phyloP scores from a whole-genome alignment of 2,113 vertebrate species.

The Microcebus lehilahytsara region DNA sequence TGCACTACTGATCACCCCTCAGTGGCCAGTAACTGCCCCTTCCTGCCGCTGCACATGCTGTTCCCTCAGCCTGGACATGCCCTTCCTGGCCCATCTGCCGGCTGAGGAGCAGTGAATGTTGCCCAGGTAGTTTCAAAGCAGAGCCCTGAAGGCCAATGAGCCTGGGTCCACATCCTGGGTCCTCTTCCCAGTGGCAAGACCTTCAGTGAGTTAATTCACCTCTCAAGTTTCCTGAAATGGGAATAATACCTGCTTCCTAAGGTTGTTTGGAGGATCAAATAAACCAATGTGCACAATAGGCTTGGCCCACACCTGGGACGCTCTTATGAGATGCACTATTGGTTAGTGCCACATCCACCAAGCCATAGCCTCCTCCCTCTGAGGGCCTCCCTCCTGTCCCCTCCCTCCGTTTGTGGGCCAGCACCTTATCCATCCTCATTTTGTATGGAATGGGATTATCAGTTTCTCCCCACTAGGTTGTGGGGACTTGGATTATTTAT shows the following conservation, averaged over 20 bases:
- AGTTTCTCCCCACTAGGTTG: not conserved
- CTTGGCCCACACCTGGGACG: not conserved
- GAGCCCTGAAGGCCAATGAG: not conserved
- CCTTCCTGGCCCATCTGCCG: not conserved
- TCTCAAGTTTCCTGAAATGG: not conserved
- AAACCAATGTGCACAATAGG: not conserved
- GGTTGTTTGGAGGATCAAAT: not conserved
- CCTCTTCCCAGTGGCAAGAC: not conserved
- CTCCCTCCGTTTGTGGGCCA: not conserved
- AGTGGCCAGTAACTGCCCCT: not conserved
- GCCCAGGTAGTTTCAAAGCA: not conserved
- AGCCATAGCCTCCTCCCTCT: not conserved
- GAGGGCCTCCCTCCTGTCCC: not conserved
- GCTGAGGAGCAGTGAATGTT: not conserved
- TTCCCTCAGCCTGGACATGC: not conserved
- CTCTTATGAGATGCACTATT: not conserved
- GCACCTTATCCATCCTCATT: not conserved
- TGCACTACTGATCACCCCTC: fast-evolving
- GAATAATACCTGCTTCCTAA: not conserved
- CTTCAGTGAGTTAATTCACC: not conserved
- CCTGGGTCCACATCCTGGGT: not conserved
- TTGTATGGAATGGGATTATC: not conserved
- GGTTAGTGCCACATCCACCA: not conserved
- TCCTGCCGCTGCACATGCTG: not conserved
- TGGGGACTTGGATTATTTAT: not conserved